A percentile compares a stretch with the other conserved stretches of the same genome.
Evolutionary conservation across 2,888 invertebrate genomes (phyloP).

Genomic region (Tryphoninae sp.): DNA sequence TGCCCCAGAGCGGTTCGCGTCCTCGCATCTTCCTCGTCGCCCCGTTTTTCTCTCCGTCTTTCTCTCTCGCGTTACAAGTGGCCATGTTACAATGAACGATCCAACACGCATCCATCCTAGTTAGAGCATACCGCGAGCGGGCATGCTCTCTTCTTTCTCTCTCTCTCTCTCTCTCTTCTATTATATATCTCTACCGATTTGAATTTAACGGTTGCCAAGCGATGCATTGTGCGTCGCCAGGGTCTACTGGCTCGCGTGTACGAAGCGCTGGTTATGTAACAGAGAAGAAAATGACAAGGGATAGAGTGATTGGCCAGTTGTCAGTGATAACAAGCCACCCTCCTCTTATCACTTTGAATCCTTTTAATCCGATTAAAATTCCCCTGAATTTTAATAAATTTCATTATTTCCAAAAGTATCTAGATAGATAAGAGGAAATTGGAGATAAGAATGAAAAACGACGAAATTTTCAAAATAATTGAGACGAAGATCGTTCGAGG

Average conservation of each 20-base stretch:
- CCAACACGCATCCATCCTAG: conserved; percentile 72
- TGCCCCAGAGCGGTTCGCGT: conserved; percentile 44
- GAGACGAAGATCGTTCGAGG: too few relatives aligned
- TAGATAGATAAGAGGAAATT: too few relatives aligned
- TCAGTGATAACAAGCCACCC: not conserved
- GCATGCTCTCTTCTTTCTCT: not conserved
- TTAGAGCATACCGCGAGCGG: conserved; percentile 69
- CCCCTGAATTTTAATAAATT: not conserved
- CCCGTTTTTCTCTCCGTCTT: conserved; percentile 9
- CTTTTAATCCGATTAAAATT: not conserved
- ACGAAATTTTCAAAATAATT: too few relatives aligned
- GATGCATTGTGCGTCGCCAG: conserved; percentile 70
- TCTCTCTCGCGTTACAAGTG: conserved; percentile 30
- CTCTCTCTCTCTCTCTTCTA: conserved; percentile 40
- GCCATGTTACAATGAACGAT: conserved; percentile 45
- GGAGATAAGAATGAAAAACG: too few relatives aligned
- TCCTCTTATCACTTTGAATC: conserved; percentile 1
- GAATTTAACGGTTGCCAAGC: conserved; percentile 75
- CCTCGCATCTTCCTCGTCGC: conserved; percentile 28
- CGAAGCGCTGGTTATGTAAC: conserved; percentile 13
- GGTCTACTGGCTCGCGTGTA: conserved; percentile 53
- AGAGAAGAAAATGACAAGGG: conserved; percentile 19
- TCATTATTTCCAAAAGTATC: too few relatives aligned
- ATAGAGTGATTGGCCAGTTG: conserved; percentile 24
- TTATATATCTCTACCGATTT: conserved; percentile 73